These are phyloP conservation scores for Hestina assimilis DNA, from an alignment of 1,140 invertebrate species.

Conservation along the genomic window DNA sequence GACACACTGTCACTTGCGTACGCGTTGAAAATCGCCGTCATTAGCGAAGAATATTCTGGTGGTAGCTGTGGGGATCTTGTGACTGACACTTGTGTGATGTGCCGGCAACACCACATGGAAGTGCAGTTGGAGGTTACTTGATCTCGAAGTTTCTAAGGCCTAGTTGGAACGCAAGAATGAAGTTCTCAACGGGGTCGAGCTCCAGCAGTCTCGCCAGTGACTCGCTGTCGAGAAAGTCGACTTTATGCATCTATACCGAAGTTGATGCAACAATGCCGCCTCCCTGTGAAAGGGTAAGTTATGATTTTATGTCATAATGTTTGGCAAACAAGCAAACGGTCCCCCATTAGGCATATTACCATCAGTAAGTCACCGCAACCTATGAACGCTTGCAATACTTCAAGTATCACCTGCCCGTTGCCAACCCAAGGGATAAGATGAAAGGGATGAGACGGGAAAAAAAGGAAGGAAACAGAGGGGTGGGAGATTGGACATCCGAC, in stretches of 20 bases:
- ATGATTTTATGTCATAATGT: too few species aligned
- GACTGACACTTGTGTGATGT: constrained; percentile 65
- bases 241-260: constrained; percentile 78
- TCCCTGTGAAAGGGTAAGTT: constrained; percentile 65
- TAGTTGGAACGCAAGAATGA: constrained; percentile 62
- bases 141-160: constrained; percentile 25
- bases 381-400: too few species aligned
- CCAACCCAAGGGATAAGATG: too few species aligned
- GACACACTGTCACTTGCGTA: constrained; percentile 41
- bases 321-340: too few species aligned
- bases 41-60: constrained; percentile 15
- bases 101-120: constrained; percentile 59
- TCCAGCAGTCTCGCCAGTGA: constrained; percentile 78
- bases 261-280: constrained; percentile 54
- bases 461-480: too few species aligned
- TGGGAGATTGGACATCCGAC: too few species aligned
- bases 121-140: constrained; percentile 68
- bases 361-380: too few species aligned
- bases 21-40: constrained; percentile 28
- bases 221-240: constrained; percentile 78
- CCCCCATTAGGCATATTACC: too few species aligned
- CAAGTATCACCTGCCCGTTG: too few species aligned
- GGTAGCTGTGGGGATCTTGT: constrained; percentile 17
- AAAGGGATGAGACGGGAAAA: too few species aligned
- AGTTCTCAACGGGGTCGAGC: constrained; percentile 78